A percentile compares a stretch with the other conserved stretches of the same genome.
phyloP scores from a whole-genome alignment of 2,113 vertebrate species.

The Notiomystis cincta region DNA sequence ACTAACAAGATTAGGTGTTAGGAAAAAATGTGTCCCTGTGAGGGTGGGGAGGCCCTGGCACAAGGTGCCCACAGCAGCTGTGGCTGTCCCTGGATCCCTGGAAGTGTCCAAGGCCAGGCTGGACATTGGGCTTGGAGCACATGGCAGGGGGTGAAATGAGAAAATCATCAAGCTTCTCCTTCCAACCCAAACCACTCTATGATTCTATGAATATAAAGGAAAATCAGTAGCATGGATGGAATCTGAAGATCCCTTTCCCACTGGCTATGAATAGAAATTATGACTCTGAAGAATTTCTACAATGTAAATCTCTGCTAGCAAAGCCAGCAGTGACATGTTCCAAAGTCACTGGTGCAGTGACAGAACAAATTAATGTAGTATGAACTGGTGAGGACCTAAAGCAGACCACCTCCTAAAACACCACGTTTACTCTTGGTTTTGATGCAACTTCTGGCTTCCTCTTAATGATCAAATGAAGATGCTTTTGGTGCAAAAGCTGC shows the following conservation, averaged over 20 bases:
- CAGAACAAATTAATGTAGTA: background rate
- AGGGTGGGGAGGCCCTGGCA: background rate
- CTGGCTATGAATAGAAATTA: background rate
- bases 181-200: background rate
- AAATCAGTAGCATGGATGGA: background rate
- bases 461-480: background rate
- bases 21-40: background rate
- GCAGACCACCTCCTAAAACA: background rate
- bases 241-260: background rate
- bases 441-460: background rate
- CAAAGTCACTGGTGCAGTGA: background rate
- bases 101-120: background rate
- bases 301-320: background rate
- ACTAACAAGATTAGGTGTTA: background rate
- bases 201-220: background rate
- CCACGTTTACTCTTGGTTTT: background rate
- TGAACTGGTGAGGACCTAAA: background rate
- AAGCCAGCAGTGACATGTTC: background rate
- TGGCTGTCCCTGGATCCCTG: background rate
- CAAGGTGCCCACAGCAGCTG: background rate
- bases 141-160: background rate
- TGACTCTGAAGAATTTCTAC: background rate
- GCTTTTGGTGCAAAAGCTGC: background rate
- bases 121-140: background rate
- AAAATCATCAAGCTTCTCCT: background rate